A percentile compares a stretch with the other conserved stretches of the same genome.
These are phyloP conservation scores for Nestor notabilis DNA, from an alignment of 2,113 vertebrate species.

Conservation along the genomic window DNA sequence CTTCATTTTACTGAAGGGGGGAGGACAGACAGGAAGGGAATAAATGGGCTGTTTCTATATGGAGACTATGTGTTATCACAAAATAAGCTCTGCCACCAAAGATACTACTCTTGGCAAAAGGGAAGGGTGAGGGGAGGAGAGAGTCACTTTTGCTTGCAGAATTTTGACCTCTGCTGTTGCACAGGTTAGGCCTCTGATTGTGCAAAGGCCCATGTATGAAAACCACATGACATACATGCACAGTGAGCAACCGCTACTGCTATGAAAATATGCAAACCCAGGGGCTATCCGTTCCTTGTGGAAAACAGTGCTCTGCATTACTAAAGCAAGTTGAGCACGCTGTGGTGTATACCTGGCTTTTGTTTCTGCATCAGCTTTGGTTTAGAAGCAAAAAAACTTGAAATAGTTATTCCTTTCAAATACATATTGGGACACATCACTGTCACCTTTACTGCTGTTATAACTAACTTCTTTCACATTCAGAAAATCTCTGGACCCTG, in stretches of 20 bases:
- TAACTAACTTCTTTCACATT: not conserved
- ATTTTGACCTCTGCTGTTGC: not conserved
- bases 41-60: not conserved
- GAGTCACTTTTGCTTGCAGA: not conserved
- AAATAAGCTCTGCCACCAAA: not conserved
- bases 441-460: not conserved
- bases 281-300: not conserved
- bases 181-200: not conserved
- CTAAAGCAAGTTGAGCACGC: not conserved
- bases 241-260: not conserved
- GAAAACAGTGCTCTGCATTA: not conserved
- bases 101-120: not conserved
- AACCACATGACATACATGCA: accelerated
- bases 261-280: not conserved
- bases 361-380: not conserved
- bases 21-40: not conserved
- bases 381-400: not conserved
- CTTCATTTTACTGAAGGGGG: not conserved
- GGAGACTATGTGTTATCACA: not conserved
- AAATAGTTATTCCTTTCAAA: not conserved
- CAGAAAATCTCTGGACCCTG: not conserved
- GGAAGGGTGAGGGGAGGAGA: too few relatives aligned
- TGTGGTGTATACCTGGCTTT: not conserved
- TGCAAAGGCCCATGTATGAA: not conserved
- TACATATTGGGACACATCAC: not conserved